These are phyloP conservation scores for Chloroceryle amazona DNA, from an alignment of 2,797 vertebrate species.

Conservation along the genomic window DNA sequence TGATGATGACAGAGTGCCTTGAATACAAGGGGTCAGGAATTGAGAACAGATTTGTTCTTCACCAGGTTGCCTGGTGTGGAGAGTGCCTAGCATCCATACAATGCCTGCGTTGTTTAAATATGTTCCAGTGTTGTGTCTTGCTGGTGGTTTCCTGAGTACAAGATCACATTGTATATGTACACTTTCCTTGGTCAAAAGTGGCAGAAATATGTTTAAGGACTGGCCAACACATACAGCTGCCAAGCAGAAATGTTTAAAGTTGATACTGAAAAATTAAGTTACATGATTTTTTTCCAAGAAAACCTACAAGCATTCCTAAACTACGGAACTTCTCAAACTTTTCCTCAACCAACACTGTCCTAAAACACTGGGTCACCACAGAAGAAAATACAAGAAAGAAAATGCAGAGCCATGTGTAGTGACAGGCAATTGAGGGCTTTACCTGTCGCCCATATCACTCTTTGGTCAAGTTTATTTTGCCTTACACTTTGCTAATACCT, in stretches of 20 bases:
- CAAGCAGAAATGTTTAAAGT: neutral
- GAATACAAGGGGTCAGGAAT: neutral
- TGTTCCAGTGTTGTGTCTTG: neutral
- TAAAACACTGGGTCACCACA: neutral
- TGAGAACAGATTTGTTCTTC: neutral
- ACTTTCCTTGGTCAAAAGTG: neutral
- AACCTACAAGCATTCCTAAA: neutral
- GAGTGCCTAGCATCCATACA: neutral
- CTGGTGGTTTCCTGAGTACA: neutral
- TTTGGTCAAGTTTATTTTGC: neutral
- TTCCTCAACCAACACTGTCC: neutral
- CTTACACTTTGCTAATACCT: neutral
- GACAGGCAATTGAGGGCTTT: neutral
- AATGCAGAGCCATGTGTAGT: fast-evolving
- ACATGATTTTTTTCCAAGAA: neutral
- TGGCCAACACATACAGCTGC: neutral
- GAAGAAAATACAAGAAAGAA: neutral
- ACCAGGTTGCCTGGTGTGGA: fast-evolving
- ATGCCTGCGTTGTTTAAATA: fast-evolving
- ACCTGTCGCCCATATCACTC: neutral
- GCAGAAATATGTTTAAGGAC: neutral
- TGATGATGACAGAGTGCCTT: neutral
- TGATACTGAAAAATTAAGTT: neutral
- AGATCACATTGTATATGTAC: neutral
- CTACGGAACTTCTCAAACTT: neutral